Base-by-base conservation (phyloP, 2,888 invertebrate species). In the Drosophila prolongata region DNA sequence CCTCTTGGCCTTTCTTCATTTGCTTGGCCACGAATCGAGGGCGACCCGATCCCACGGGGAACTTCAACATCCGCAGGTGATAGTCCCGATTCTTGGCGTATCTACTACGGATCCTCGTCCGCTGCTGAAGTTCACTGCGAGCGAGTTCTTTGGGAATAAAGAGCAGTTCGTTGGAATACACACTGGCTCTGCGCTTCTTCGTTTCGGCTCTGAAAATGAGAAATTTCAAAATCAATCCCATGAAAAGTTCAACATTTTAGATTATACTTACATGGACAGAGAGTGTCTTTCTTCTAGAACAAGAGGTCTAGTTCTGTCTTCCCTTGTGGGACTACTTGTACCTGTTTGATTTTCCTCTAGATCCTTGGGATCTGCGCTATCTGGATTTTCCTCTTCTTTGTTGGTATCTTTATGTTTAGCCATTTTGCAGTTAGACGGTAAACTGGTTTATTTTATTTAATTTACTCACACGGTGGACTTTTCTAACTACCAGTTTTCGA, bases 251-350 rank as follows among this genome's bases (percentile, higher is more conserved):
- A 6, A 13, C 8, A 19, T 3, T 19, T 35, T 6, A 1, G 2
- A n/a, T 19, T n/a, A 4, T 3, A 56, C 75, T 73, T 80, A 89
- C 89, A 89, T 75, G 2, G 89, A 90, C 34, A 89, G 77, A 2
- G 90, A 80, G 55, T 89, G 89, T 14, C 90, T 70, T 19, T 77
- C 80, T 37, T 89, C 89, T 30, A 89, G 59, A 14, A 82, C 80
- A 1, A 85, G 76, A 1, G 76, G 87, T 42, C 80, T 74, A 0
- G 61, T 77, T 44, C 69, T 13, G 0, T 76, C 77, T 27, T 82
- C 83, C 0, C 50, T 70, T 1, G 42, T 13, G 2, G 35, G 35
- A 30, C 54, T 49, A 2, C 3, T 13, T 3, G 2, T 11, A 13
- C 40, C n/a, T 5, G 9, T n/a, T 35, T 52, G 37, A 9, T 14